These are phyloP conservation scores for Sinocyclocheilus anshuiensis DNA, from an alignment of 2,113 vertebrate genomes.

Conservation along the genomic window DNA sequence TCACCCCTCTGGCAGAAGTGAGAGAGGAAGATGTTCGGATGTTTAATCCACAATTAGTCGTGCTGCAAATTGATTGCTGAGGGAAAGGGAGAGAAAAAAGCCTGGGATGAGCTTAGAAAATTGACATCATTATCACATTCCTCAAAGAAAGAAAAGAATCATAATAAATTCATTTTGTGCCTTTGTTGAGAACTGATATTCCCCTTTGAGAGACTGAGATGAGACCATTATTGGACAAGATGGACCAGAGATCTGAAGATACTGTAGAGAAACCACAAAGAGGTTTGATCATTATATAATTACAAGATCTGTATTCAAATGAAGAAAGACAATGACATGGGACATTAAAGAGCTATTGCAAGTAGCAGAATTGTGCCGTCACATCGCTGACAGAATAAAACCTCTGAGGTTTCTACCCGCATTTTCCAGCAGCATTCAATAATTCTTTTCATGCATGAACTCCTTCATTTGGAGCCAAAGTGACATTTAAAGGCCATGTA, in stretches of 20 bases:
- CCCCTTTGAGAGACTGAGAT: neutral
- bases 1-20: constrained; percentile 47
- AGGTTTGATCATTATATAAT: constrained; percentile 34
- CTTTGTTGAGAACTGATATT: constrained; percentile 46
- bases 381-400: neutral
- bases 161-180: constrained; percentile 47
- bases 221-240: neutral
- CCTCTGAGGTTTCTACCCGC: neutral
- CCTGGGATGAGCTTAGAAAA: constrained; percentile 50
- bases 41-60: constrained; percentile 68
- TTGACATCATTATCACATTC: constrained; percentile 61
- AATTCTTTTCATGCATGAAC: neutral
- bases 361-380: neutral
- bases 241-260: constrained; percentile 29
- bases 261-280: neutral
- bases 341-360: neutral
- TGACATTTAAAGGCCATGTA: constrained; percentile 27
- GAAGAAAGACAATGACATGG: neutral
- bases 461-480: neutral
- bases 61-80: constrained; percentile 65
- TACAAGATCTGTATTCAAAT: constrained; percentile 19
- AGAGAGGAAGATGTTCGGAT: constrained; percentile 57
- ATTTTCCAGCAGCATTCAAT: neutral
- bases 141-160: constrained; percentile 47
- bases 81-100: constrained; percentile 7